Conservation (phyloP, 2,888 invertebrate species). For the Terebella lapidaria region DNA sequence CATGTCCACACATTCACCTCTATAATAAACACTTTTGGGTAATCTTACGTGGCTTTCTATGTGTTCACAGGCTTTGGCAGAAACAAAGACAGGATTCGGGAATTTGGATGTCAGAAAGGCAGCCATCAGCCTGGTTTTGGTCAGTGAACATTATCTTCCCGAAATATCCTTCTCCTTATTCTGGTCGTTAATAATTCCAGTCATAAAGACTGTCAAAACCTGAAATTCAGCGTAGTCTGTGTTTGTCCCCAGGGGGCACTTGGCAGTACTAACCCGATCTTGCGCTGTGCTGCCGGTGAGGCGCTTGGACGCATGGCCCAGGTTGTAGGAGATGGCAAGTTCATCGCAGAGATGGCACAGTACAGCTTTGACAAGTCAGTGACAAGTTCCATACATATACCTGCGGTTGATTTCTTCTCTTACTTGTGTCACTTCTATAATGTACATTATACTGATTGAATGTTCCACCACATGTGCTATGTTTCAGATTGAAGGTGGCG, state of each 20-base stretch:
- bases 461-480: too few species aligned
- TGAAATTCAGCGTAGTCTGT: background rate
- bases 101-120: conserved; percentile 84
- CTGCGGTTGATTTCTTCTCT: too few species aligned
- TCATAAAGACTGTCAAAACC: background rate
- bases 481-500: conserved; percentile 66
- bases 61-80: conserved; percentile 70
- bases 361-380: conserved; percentile 75
- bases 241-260: conserved; percentile 58
- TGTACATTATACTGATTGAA: too few species aligned
- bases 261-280: conserved; percentile 56
- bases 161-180: too few species aligned
- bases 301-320: conserved; percentile 90
- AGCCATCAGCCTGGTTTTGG: conserved; percentile 70
- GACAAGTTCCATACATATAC: background rate
- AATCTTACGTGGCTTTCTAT: too few species aligned
- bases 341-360: conserved; percentile 84
- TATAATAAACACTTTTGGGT: too few species aligned
- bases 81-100: conserved; percentile 75
- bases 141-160: conserved; percentile 44
- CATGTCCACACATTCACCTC: too few species aligned
- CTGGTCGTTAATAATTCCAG: background rate
- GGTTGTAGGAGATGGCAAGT: conserved; percentile 78
- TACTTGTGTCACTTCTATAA: too few species aligned
- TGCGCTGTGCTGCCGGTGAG: conserved; percentile 92